These are phyloP conservation scores for Spongilla lacustris DNA, from an alignment of 37 sponge, comb jelly and placozoan species.

Conservation along the genomic window DNA sequence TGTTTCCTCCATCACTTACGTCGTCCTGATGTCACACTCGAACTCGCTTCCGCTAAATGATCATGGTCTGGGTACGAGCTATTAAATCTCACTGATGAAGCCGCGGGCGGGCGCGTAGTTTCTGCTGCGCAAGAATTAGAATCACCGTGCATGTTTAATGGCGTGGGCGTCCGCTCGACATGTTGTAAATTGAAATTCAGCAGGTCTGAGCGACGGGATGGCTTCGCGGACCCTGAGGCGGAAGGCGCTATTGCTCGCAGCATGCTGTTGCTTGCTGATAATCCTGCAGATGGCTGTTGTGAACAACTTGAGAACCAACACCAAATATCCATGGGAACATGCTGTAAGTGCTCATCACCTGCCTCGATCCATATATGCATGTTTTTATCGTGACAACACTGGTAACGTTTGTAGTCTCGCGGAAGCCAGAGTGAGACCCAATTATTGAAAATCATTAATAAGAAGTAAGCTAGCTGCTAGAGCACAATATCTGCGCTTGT, in stretches of 20 bases:
- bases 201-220: neutral
- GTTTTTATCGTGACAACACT: too few species aligned
- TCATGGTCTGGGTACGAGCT: too few species aligned
- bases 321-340: neutral
- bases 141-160: neutral
- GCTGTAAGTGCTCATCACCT: neutral
- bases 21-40: too few species aligned
- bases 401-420: too few species aligned
- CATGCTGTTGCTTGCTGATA: neutral
- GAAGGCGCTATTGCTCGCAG: neutral
- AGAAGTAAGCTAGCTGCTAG: too few species aligned
- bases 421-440: too few species aligned
- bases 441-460: too few species aligned
- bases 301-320: neutral
- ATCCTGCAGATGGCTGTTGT: neutral
- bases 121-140: constrained; percentile 1
- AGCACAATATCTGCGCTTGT: too few species aligned
- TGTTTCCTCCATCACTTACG: neutral
- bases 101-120: neutral
- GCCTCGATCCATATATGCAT: too few species aligned
- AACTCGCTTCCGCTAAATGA: too few species aligned
- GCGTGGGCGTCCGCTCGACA: neutral
- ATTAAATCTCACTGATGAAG: neutral
- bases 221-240: neutral
- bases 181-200: neutral